Base-by-base conservation (phyloP, 2,888 invertebrate genomes). In the Eustalomyia histrio region DNA sequence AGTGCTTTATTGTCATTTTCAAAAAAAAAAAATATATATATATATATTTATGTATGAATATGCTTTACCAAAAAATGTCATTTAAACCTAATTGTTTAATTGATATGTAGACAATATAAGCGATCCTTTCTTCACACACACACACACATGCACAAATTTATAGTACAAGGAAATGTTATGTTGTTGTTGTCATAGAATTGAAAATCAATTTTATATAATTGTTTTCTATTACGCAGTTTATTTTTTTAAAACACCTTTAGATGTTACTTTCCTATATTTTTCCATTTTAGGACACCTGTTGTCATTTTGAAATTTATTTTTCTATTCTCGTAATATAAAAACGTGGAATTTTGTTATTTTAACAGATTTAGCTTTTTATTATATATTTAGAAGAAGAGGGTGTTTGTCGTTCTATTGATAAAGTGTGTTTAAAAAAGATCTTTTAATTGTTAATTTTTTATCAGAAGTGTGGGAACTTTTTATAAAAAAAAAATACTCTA, bases 221-320 rank as follows among this genome's bases (percentile, higher is more conserved):
- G 63, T 80, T 64, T 58, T 68, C 69, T 80, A 73, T 73, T 73
- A 61, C 83, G 85, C 85, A 84, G 79, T 78, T 78, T 55, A 33
- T 65, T 72, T 67, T 53, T 47, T 47, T 5, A 7, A 64, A 64
- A 64, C 53, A 67, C 55, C 60, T 61, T 55, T 55, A 18, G 8
- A 10, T 39, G 17, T 29, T 29, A 3, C 50, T 18, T n/a, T 39
- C 2, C 5, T 57, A 12, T 61, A 6, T 29, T 6, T 29, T 12
- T 14, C 39, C 52, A 52, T 43, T 24, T 39, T 18, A 39, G 72
- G 33, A 53, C 72, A 43, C 58, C 63, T 75, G 55, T 69, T 43
- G 47, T 50, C 29, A 35, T 29, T 67, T 53, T 39, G 21, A 12
- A 16, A 57, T 63, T 57, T 47, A 35, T 58, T n/a, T 33, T 4